phyloP scores from a whole-genome alignment of 1,140 invertebrate species.

The Mamestra configurata region DNA sequence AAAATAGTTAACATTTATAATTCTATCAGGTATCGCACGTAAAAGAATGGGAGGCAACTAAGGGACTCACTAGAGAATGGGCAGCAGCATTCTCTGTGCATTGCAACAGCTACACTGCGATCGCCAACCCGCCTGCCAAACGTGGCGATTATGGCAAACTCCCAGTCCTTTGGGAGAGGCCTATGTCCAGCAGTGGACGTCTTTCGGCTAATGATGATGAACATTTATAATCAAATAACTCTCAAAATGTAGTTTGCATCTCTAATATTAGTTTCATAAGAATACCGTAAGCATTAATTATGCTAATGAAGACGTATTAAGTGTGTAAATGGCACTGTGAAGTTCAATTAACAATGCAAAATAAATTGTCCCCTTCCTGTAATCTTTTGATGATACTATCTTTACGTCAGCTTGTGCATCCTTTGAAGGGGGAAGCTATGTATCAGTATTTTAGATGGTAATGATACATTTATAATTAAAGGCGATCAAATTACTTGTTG shows the following conservation, averaged over 20 bases:
- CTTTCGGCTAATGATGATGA: no score
- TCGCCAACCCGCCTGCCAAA: no score
- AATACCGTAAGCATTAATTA: slow-evolving; percentile 11
- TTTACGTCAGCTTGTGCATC: background rate
- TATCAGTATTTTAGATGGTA: background rate
- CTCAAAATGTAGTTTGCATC: background rate
- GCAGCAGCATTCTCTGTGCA: no score
- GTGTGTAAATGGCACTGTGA: background rate
- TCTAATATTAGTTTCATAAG: background rate
- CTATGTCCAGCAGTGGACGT: no score
- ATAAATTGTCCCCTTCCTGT: slow-evolving; percentile 24
- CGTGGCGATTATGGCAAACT: no score
- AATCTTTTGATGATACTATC: slow-evolving; percentile 21
- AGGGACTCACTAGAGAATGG: no score
- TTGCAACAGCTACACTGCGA: no score
- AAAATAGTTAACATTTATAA: no score
- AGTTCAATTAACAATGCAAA: slow-evolving; percentile 27
- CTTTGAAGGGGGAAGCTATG: background rate
- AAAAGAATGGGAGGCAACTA: no score
- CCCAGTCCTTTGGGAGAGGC: no score
- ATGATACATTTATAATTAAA: background rate
- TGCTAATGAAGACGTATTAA: background rate
- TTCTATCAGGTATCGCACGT: no score
- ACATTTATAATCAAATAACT: no score
- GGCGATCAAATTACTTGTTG: background rate